phyloP scores from a whole-genome alignment of 2,888 invertebrate genomes.

The Tillus elongatus region DNA sequence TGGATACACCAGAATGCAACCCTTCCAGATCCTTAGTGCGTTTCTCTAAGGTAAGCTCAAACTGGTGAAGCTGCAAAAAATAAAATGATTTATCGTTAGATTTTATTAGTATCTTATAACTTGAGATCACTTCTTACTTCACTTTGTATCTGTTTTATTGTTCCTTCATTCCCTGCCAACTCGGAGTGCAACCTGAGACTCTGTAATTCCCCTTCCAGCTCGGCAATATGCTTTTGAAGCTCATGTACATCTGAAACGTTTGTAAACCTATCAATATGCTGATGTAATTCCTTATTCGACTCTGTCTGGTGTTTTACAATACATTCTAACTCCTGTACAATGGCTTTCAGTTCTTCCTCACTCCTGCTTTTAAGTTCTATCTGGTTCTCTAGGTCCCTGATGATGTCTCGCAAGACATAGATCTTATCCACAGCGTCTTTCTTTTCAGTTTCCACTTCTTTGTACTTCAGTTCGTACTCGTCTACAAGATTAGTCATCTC shows the following conservation, averaged over 20 bases:
- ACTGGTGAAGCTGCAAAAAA: slow-evolving; percentile 46
- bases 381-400: slow-evolving; percentile 66
- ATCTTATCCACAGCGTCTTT: slow-evolving; percentile 71
- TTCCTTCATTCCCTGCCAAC: slow-evolving; percentile 38
- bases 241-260: slow-evolving; percentile 38
- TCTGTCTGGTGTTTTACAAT: slow-evolving; percentile 37
- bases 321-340: slow-evolving; percentile 39
- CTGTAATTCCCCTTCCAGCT: slow-evolving; percentile 41
- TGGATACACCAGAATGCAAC: slow-evolving; percentile 55
- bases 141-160: slow-evolving; percentile 37
- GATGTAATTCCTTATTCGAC: not conserved
- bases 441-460: slow-evolving; percentile 60
- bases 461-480: slow-evolving; percentile 53
- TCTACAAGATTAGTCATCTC: slow-evolving; percentile 56
- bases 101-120: no score
- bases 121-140: slow-evolving; percentile 37
- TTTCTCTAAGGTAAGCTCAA: slow-evolving; percentile 59
- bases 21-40: slow-evolving; percentile 67
- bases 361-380: slow-evolving; percentile 56
- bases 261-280: slow-evolving; percentile 40
- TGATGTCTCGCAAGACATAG: slow-evolving; percentile 63
- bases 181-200: slow-evolving; percentile 33
- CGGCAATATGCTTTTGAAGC: slow-evolving; percentile 42
- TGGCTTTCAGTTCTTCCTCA: slow-evolving; percentile 45
- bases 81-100: slow-evolving; percentile 8